Percentiles rank a stretch among this genome's conserved stretches.
Evolutionary conservation across 2,888 invertebrate genomes (phyloP).

Genomic region (Lampropteryx suffumata): DNA sequence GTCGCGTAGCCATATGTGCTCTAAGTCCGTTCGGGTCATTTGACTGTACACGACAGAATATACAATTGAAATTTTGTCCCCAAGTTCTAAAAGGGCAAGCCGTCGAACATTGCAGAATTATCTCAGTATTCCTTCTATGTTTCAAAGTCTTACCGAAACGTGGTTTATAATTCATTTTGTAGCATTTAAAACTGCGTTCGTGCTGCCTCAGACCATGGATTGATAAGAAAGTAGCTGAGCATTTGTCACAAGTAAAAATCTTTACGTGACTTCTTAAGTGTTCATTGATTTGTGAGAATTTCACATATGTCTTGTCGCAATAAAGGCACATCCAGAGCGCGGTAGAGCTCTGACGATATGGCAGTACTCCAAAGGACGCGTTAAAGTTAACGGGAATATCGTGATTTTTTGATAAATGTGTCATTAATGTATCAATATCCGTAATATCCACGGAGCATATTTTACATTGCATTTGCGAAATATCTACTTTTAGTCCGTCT

Average conservation of each 20-base stretch:
- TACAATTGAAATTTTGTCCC: conserved; percentile 76
- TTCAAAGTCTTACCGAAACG: conserved; percentile 71
- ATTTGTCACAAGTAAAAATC: conserved; percentile 73
- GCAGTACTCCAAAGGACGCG: conserved; percentile 71
- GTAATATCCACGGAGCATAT: conserved; percentile 57
- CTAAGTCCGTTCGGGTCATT: conserved; percentile 72
- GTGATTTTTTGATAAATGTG: conserved; percentile 64
- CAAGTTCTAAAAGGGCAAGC: conserved; percentile 74
- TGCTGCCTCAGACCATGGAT: conserved; percentile 70
- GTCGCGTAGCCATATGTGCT: conserved; percentile 69
- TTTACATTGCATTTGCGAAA: conserved; percentile 68
- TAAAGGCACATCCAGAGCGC: conserved; percentile 72
- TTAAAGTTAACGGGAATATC: conserved; percentile 65
- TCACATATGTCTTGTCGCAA: conserved; percentile 67
- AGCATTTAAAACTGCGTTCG: conserved; percentile 71
- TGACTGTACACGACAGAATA: conserved; percentile 71
- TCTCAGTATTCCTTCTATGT: conserved; percentile 71
- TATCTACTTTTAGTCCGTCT: conserved; percentile 71
- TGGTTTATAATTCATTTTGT: conserved; percentile 70
- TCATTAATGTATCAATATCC: conserved; percentile 66
- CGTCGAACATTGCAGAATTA: conserved; percentile 72
- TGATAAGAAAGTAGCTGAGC: conserved; percentile 69
- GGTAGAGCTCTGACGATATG: conserved; percentile 62
- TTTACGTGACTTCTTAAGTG: conserved; percentile 71
- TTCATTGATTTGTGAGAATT: conserved; percentile 72